Evolutionary conservation across 2,888 invertebrate species (phyloP), one percentile per base, ranked within the genome.

Genomic region (Ophion slaviceki): DNA sequence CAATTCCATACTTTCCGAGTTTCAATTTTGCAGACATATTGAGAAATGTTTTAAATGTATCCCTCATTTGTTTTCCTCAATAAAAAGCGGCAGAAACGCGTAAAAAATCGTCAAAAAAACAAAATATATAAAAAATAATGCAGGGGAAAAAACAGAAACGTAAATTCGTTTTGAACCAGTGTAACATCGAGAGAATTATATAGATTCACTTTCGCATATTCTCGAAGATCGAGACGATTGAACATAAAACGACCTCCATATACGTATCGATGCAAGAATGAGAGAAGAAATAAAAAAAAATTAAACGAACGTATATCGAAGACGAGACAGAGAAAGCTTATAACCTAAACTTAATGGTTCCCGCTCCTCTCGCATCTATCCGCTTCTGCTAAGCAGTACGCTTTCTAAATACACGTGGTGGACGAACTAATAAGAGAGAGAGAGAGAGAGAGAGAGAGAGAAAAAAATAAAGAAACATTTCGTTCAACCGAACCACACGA

Each of bases 341-440:
- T 68, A 78, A 75, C 17, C 59, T 40, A 45, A 61, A 77, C 57
- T 77, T 77, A 80, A 82, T 47, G 47, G 47, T 84, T 77, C 74
- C 78, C 72, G 72, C 45, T 78, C 67, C 71, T 53, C 57, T 64
- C 71, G 62, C 67, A 40, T 66, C 64, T 24, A 14, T 72, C 72
- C 67, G 32, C 78, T 47, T 2, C 53, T 53, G 14, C n/a, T 24
- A 57, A 24, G 67, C 40, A 17, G 53, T 67, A 77, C 36, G 67
- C 77, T 77, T 68, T 77, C 77, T 77, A 77, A 77, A 67, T 67
- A 47, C 57, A 77, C 59, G 57, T 36, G 77, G 36, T 53, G 10
- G n/a, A 64, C 32, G 47, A 45, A 75, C 67, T 53, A 57, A 40
- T 45, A 53, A 32, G 53, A 68, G 53, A 7, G 40, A 40, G 59